Base-by-base conservation (phyloP, 2,888 invertebrate species). In the Phaedon cochleariae region DNA sequence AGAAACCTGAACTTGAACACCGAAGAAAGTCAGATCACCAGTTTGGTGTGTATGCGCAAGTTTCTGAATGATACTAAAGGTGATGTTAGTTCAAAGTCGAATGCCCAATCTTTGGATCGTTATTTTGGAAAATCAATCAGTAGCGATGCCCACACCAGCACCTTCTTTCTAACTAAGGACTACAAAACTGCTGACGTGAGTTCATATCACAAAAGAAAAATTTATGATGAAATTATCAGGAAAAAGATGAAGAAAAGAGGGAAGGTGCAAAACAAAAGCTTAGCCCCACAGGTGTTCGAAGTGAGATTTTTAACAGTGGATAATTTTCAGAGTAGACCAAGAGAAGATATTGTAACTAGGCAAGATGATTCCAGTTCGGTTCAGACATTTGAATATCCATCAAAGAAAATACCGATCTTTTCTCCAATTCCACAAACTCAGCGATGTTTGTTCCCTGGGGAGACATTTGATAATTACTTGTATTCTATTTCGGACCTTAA, bases 121-220 rank as follows among this genome's bases (percentile, higher is more conserved):
- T 70, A 68, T 57, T 34, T 54, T 10, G 57, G 58, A 22, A 69
- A 65, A 49, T 68, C 67, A n/a, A 17, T 64, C 0, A 54, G 20
- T 12, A 63, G 53, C 41, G 68, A 70, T 15, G 48, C 52, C 1
- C 22, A 64, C 12, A 63, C 61, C 1, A 72, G 74, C 22, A 67
- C 67, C 49, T 66, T 76, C 20, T 69, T 77, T 15, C 51, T 76
- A 10, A 77, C 78, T 3, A 78, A 78, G 60, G 68, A 72, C 22
- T 76, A 71, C 46, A 72, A 69, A 48, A 65, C 65, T 3, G 34
- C 65, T 4, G 69, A 72, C 10, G 20, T 74, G 5, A 75, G 71
- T 59, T 55, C 75, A 1, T 76, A 74, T 45, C 71, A 76, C 29
- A 73, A 67, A 61, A 59, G 78, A 45, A 77, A 76, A 64, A 57